phyloP scores from a whole-genome alignment of 2,797 vertebrate genomes.

The Rhynchonycteris naso region DNA sequence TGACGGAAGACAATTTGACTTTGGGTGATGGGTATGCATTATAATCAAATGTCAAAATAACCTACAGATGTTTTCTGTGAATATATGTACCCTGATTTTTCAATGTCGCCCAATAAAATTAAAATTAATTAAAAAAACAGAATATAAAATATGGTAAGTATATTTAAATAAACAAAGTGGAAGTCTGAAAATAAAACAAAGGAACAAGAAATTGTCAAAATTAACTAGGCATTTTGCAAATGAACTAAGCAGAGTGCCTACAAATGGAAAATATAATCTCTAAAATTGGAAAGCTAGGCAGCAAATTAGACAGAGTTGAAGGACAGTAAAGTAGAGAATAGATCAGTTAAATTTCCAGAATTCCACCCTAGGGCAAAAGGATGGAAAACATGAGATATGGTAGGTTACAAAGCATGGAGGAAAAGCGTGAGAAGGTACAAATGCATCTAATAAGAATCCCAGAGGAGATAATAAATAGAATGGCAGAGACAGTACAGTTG shows the following conservation, averaged over 20 bases:
- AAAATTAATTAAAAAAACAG: too few relatives aligned
- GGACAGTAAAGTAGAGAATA: not conserved
- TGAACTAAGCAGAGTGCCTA: not conserved
- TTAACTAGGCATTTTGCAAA: not conserved
- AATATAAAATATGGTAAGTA: not conserved
- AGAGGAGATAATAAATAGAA: not conserved
- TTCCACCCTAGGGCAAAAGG: not conserved
- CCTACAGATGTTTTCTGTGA: too few relatives aligned
- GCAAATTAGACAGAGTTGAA: not conserved
- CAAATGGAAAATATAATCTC: conserved; percentile 9
- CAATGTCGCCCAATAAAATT: too few relatives aligned
- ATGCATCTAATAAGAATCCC: not conserved
- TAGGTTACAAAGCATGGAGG: not conserved
- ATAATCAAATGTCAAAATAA: too few relatives aligned
- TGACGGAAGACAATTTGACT: too few relatives aligned
- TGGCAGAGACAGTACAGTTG: not conserved
- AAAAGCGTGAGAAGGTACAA: not conserved
- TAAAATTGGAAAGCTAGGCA: not conserved
- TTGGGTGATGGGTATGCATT: too few relatives aligned
- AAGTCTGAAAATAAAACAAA: not conserved
- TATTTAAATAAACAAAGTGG: not conserved
- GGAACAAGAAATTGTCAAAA: not conserved
- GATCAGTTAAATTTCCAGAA: not conserved
- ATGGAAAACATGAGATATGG: not conserved
- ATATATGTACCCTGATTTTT: too few relatives aligned